Base-by-base conservation (phyloP, 1,140 invertebrate genomes). In the Helicoverpa zea region DNA sequence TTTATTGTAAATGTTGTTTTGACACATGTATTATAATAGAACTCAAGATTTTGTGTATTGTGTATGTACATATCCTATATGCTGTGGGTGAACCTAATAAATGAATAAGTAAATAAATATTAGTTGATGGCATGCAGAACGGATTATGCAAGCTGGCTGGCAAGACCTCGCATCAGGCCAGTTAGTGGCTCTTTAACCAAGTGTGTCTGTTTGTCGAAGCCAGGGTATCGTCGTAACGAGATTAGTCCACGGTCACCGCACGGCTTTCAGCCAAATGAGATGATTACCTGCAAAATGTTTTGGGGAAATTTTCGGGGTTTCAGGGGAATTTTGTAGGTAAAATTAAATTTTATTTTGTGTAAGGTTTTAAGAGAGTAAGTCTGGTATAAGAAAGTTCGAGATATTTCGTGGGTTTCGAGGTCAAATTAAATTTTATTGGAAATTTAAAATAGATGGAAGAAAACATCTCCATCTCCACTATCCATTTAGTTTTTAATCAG, bases 101-200 rank as follows among this genome's bases (percentile, higher is more conserved):
- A 23, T 23, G 23, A 23, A 23, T 23, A 23, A 23, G 23, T 23
- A 23, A 23, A 23, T 77, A 77, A 49, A 66, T 66, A 77, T 77
- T 18, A 64, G 59, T 52, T 64, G 11, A 52, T 82, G 35, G 56
- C 64, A 11, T 70, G 35, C 58, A 47, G 73, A 13, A 14, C 52
- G 47, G 61, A 82, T 79, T 75, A 74, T 75, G 81, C 52, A 79
- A 79, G 59, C 14, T 66, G 61, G 76, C 76, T 59, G 52, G 70
- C 49, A 43, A 30, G 58, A 11, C 35, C 5, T 76, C 49, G 63
- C 49, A 58, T 66, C 10, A 66, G 75, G 75, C 49, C 81, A 64
- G 81, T 82, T 82, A 79, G 76, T 70, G 23, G 58, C 61, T 81
- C 56, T 73, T 68, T 70, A 61, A 18, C 35, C 51, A 58, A 66